Evolutionary conservation across 2,797 vertebrate species (phyloP).

Genomic region (Chaenodraco wilsoni): DNA sequence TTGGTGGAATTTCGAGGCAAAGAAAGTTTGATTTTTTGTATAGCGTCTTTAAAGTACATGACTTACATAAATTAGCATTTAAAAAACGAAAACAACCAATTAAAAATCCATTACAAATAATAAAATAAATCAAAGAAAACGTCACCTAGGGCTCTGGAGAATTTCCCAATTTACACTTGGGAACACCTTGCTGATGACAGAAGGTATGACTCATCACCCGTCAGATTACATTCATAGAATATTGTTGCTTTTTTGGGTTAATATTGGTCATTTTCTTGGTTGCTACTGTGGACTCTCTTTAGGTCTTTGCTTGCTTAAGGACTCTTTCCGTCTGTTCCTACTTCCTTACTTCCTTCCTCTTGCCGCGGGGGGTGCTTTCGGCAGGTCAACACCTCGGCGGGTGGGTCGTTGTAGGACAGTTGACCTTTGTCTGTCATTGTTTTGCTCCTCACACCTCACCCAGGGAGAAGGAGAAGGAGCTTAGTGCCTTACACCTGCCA

Average conservation of each 20-base stretch:
- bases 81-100: not conserved
- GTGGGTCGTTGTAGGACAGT: conserved; percentile 67
- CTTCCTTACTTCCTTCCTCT: conserved; percentile 21
- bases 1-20: not conserved
- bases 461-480: conserved; percentile 76
- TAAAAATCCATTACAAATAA: not conserved
- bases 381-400: conserved; percentile 76
- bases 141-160: not conserved
- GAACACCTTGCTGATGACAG: not conserved
- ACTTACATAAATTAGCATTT: not conserved
- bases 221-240: not conserved
- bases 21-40: not conserved
- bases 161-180: not conserved
- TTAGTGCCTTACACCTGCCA: conserved; percentile 78
- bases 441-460: conserved; percentile 81
- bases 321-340: not conserved
- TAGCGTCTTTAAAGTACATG: not conserved
- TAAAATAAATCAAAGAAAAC: not conserved
- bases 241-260: not conserved
- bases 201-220: not conserved
- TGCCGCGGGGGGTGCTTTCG: conserved; percentile 64
- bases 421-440: conserved; percentile 83
- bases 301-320: not conserved
- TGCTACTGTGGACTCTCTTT: not conserved
- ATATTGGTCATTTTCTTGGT: not conserved